Percentiles rank a stretch among this genome's conserved stretches.
These are phyloP conservation scores for Microctenopoma lineatum DNA, from an alignment of 2,797 vertebrate species.

Conservation along the genomic window DNA sequence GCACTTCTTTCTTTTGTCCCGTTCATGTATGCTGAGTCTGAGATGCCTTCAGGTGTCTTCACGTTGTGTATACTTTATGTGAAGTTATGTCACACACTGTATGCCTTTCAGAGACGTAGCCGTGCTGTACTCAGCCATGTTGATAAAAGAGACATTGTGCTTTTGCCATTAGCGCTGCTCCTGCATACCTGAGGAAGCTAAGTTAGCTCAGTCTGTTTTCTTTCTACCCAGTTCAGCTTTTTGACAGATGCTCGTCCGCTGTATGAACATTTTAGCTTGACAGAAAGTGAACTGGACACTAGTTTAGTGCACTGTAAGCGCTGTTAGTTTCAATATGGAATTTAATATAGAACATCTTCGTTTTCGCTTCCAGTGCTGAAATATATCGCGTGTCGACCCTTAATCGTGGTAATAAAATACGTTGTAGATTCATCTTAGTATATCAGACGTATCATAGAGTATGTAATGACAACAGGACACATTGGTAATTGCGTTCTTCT, in stretches of 20 bases:
- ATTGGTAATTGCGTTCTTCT: constrained; percentile 6
- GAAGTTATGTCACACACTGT: constrained; percentile 45
- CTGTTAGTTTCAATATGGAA: no score
- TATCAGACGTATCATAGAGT: no score
- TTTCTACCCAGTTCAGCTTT: no score
- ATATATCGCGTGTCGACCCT: no score
- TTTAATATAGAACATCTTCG: no score
- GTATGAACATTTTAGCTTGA: background rate
- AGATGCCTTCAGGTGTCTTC: constrained; percentile 45
- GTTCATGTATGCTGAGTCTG: constrained; percentile 23
- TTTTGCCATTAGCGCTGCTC: background rate
- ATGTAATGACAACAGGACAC: background rate
- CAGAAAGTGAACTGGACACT: background rate
- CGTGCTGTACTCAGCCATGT: constrained; percentile 13
- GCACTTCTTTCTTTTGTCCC: constrained; percentile 42
- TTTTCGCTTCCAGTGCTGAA: no score
- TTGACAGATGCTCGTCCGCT: background rate
- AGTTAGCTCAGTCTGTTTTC: background rate
- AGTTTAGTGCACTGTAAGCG: no score
- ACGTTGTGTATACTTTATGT: constrained; percentile 27
- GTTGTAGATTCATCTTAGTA: no score
- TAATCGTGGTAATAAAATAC: no score
- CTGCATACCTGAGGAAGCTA: background rate
- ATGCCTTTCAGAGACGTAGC: constrained; percentile 17
- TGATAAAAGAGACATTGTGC: constrained; percentile 4